phyloP scores from a whole-genome alignment of 2,113 vertebrate species.

The Phainopepla nitens region DNA sequence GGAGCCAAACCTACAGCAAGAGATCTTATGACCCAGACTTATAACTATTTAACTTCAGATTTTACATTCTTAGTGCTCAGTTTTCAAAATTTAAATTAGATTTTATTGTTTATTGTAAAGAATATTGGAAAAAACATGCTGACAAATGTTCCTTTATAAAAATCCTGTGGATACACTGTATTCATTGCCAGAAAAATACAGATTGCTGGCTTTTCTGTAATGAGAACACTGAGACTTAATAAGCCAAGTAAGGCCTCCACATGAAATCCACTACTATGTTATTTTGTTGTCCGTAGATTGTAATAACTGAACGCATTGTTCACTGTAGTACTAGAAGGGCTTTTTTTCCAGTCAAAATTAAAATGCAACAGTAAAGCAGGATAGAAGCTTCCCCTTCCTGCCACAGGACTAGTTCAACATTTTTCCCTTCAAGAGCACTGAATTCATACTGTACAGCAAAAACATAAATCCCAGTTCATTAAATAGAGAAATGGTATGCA shows the following conservation, averaged over 20 bases:
- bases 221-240: constrained; percentile 53
- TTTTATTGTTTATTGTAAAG: neutral
- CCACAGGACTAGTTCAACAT: neutral
- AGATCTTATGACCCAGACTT: neutral
- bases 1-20: neutral
- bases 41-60: neutral
- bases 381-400: neutral
- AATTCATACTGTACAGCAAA: neutral
- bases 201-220: constrained; percentile 29
- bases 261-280: constrained; percentile 30
- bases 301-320: constrained; percentile 51
- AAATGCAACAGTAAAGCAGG: constrained; percentile 12
- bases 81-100: neutral
- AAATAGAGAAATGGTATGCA: constrained; percentile 7
- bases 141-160: constrained; percentile 13
- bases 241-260: constrained; percentile 27
- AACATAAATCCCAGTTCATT: constrained; percentile 11
- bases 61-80: neutral
- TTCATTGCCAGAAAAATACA: constrained; percentile 54
- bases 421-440: constrained; percentile 14
- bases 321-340: neutral
- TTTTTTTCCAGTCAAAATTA: constrained; percentile 22
- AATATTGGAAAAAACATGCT: neutral
- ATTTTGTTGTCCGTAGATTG: constrained; percentile 51
- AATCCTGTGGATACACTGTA: neutral